Conservation (phyloP, 2,797 vertebrate genomes). For the Fistularia tabacaria region DNA sequence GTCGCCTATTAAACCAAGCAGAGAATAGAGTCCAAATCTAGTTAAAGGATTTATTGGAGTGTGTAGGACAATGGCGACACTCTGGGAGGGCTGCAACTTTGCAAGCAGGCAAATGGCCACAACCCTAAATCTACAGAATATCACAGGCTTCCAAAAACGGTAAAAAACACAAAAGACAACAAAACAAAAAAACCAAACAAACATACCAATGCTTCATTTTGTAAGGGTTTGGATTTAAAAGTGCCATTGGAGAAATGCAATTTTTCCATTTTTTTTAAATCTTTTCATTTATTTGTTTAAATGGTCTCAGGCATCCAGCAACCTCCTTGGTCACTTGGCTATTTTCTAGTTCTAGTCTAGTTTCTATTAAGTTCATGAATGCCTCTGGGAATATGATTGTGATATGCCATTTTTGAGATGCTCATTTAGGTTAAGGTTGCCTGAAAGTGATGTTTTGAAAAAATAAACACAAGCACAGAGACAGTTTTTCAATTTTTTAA, state of each 20-base stretch:
- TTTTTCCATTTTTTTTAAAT: too few species aligned
- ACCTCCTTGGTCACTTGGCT: too few species aligned
- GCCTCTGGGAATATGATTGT: too few species aligned
- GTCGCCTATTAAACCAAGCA: conserved; percentile 31
- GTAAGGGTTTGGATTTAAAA: conserved; percentile 10
- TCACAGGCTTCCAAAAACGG: not conserved
- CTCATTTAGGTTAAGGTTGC: too few species aligned
- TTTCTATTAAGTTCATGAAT: too few species aligned
- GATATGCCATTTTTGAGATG: too few species aligned
- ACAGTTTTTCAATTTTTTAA: too few species aligned
- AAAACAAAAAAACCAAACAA: conserved; percentile 6
- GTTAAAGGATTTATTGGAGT: conserved; percentile 18
- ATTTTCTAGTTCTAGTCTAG: too few species aligned
- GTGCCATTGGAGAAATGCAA: conserved; percentile 9
- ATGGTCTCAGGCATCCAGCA: too few species aligned
- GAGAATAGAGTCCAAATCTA: conserved; percentile 29
- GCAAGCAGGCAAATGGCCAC: conserved; percentile 14
- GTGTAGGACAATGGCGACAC: conserved; percentile 20
- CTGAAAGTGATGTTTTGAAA: too few species aligned
- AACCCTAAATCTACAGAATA: not conserved
- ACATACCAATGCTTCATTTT: conserved; percentile 5
- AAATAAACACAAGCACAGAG: too few species aligned
- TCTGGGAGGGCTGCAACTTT: conserved; percentile 12
- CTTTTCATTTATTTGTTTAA: too few species aligned
- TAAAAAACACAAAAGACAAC: conserved; percentile 5